These are phyloP conservation scores for Sesia bembeciformis DNA, from an alignment of 2,888 invertebrate genomes.

Conservation along the genomic window DNA sequence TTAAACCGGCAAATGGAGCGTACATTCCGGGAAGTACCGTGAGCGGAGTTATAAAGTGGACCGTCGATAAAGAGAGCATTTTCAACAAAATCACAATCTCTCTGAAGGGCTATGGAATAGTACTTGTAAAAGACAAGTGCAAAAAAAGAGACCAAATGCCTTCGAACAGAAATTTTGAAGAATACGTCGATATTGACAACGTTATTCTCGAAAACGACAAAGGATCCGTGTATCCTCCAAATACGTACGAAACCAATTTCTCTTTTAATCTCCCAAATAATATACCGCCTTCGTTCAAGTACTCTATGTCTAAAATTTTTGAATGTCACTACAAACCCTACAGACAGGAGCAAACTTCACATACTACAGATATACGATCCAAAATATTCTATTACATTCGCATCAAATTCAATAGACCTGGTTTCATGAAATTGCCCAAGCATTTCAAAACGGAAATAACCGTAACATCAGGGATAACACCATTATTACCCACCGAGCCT, in stretches of 20 bases:
- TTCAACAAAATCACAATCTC: constrained; percentile 4
- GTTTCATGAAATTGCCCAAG: constrained; percentile 1
- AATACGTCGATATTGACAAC: constrained; percentile 4
- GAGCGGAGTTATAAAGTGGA: constrained; percentile 4
- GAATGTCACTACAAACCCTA: background rate
- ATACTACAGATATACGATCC: background rate
- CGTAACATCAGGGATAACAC: constrained; percentile 1
- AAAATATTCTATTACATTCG: constrained; percentile 6
- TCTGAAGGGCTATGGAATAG: constrained; percentile 4
- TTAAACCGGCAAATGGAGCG: constrained; percentile 1
- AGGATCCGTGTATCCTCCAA: background rate
- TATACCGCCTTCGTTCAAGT: constrained; percentile 3
- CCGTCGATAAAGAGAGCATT: constrained; percentile 2
- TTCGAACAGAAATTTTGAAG: constrained; percentile 1
- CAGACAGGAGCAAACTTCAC: background rate
- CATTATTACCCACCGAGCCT: constrained; percentile 3
- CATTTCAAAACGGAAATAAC: constrained; percentile 4
- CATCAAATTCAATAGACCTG: constrained; percentile 7
- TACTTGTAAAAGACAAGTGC: background rate
- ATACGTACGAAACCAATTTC: constrained; percentile 3
- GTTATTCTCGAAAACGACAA: constrained; percentile 2
- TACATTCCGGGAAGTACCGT: constrained; percentile 2
- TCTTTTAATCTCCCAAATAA: constrained; percentile 3
- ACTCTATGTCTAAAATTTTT: background rate
- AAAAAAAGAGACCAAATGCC: background rate